phyloP scores from a whole-genome alignment of 2,113 vertebrate genomes.

The Colaptes auratus region DNA sequence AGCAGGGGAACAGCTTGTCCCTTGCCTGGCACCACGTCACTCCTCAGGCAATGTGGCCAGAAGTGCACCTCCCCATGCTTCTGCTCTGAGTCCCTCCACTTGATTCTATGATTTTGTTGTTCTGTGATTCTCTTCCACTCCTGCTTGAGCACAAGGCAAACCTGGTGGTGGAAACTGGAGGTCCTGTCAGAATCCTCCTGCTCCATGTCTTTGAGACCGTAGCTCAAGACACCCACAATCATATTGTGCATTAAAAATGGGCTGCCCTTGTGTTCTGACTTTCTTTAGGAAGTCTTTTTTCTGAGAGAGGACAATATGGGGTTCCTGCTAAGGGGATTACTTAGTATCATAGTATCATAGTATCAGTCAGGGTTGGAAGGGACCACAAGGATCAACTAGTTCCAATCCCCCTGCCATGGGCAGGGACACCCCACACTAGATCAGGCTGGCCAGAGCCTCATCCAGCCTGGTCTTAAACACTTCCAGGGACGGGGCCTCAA shows the following conservation, averaged over 20 bases:
- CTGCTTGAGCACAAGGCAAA: background rate
- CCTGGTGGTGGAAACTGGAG: accelerated
- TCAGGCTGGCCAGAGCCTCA: too few relatives aligned
- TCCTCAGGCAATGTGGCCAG: background rate
- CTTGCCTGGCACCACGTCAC: background rate
- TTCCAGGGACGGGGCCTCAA: too few relatives aligned
- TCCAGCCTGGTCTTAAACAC: too few relatives aligned
- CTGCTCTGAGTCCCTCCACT: background rate
- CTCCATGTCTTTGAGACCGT: background rate
- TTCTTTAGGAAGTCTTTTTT: background rate
- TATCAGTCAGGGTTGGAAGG: too few relatives aligned
- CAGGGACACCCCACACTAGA: too few relatives aligned
- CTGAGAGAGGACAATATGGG: background rate
- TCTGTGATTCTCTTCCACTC: background rate
- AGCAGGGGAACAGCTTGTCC: background rate
- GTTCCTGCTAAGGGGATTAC: background rate
- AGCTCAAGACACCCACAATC: background rate
- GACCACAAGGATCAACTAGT: too few relatives aligned
- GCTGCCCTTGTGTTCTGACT: background rate
- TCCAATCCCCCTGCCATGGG: too few relatives aligned
- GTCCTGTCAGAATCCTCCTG: background rate
- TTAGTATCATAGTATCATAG: too few relatives aligned
- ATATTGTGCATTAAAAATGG: background rate
- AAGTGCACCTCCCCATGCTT: accelerated
- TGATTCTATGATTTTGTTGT: too few relatives aligned